phyloP scores from a whole-genome alignment of 2,888 invertebrate genomes.

The Drepanosiphum platanoidis region DNA sequence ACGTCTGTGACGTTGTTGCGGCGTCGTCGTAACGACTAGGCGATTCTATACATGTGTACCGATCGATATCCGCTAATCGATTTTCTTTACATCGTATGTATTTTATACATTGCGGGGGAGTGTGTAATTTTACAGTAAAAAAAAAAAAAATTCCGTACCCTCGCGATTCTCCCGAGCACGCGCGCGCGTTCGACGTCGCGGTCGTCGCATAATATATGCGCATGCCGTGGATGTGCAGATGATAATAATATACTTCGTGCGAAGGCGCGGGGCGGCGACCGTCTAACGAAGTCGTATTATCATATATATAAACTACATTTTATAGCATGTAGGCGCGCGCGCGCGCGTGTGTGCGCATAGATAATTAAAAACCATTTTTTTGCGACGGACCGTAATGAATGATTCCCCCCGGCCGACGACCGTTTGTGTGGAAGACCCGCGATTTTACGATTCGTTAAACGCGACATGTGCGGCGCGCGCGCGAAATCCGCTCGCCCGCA shows the following conservation, averaged over 20 bases:
- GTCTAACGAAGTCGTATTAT: conserved; percentile 39
- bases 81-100: too few species aligned
- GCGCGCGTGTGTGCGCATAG: not conserved
- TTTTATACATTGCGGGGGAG: too few species aligned
- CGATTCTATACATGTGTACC: too few species aligned
- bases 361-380: conserved; percentile 38
- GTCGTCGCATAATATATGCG: not conserved
- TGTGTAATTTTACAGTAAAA: too few species aligned
- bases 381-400: not conserved
- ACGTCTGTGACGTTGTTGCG: too few species aligned
- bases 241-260: too few species aligned
- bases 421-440: not conserved
- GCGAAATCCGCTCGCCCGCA: not conserved
- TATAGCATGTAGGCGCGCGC: too few species aligned
- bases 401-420: not conserved
- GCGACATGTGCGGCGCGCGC: not conserved
- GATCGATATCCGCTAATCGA: too few species aligned
- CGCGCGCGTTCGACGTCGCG: not conserved
- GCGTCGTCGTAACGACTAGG: too few species aligned
- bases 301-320: too few species aligned
- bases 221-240: not conserved
- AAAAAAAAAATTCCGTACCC: not conserved
- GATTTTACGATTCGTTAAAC: conserved; percentile 30
- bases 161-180: not conserved
- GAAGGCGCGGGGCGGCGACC: not conserved